Conservation (phyloP, 2,797 vertebrate genomes). For the Enteromius thamalakanensis region DNA sequence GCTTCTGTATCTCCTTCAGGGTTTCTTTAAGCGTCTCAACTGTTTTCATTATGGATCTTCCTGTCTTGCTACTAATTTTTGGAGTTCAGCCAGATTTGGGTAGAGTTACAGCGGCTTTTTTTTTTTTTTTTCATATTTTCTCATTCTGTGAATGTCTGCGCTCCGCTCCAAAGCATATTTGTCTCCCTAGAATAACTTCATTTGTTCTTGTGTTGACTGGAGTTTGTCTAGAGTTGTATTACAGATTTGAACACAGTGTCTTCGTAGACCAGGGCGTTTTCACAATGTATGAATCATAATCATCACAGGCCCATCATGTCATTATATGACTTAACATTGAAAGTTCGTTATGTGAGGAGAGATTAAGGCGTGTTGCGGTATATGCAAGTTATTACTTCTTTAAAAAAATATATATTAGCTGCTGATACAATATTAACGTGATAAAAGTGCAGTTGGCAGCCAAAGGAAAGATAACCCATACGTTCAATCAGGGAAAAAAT, state of each 20-base stretch:
- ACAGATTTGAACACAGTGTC: neutral
- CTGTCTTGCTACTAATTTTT: conserved; percentile 12
- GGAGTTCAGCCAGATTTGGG: conserved; percentile 15
- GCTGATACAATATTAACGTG: neutral
- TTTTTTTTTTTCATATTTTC: neutral
- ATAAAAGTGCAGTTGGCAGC: neutral
- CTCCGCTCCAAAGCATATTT: neutral
- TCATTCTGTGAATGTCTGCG: neutral
- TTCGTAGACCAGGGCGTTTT: neutral
- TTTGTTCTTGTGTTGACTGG: neutral
- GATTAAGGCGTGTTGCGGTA: neutral
- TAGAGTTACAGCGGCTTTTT: neutral
- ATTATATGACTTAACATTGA: neutral
- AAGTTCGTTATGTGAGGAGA: neutral
- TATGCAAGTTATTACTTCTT: neutral
- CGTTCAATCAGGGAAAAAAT: neutral
- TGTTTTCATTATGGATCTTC: conserved; percentile 7
- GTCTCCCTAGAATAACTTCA: neutral
- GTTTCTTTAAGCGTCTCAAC: neutral
- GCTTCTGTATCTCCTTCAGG: neutral
- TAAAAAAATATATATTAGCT: no score
- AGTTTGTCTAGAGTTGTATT: neutral
- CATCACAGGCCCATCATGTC: neutral
- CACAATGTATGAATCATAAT: neutral
- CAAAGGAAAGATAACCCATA: neutral